Evolutionary conservation across 2,888 invertebrate species (phyloP), one percentile per base, ranked within the genome.

Genomic region (Syrista parreyssii): DNA sequence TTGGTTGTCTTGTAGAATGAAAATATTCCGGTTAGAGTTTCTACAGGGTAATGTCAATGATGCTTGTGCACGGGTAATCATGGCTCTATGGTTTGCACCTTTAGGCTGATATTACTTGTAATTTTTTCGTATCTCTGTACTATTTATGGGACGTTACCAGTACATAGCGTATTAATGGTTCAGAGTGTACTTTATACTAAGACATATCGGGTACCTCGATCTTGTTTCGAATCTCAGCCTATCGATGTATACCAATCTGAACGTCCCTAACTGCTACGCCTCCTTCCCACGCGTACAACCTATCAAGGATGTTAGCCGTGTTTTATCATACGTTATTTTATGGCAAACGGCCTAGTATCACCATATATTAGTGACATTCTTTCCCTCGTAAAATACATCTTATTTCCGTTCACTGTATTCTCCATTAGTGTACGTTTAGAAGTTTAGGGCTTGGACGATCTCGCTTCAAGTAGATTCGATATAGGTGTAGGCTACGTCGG

Each of bases 221-320:
- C 82, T 83, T 82, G 74, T 78, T 73, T 78, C 68, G 74, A 74
- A 77, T 78, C 81, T 81, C 77, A 77, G 79, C 79, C 82, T 83
- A 82, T 83, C 81, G 82, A 80, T 83, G 81, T 82, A 79, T 79
- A 82, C 82, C 82, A 79, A 79, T 81, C 80, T 80, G 77, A 82
- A 80, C 80, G 74, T 79, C 78, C 78, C 78, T 79, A 75, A 76
- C 79, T 76, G 68, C 74, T 75, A 76, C 80, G 79, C 79, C 79
- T 76, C 78, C 84, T 80, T 79, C 84, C 84, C 83, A 84, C 84
- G 82, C 83, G 78, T 79, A 81, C 80, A 79, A 79, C 81, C 81
- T 79, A 83, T 83, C 82, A 79, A 82, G 82, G 81, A 83, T 79
- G 84, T 82, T 80, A 77, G 79, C 79, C 78, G 81, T 80, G 81